Conservation (phyloP, 2,113 vertebrate genomes). For the Corvus moneduloides region DNA sequence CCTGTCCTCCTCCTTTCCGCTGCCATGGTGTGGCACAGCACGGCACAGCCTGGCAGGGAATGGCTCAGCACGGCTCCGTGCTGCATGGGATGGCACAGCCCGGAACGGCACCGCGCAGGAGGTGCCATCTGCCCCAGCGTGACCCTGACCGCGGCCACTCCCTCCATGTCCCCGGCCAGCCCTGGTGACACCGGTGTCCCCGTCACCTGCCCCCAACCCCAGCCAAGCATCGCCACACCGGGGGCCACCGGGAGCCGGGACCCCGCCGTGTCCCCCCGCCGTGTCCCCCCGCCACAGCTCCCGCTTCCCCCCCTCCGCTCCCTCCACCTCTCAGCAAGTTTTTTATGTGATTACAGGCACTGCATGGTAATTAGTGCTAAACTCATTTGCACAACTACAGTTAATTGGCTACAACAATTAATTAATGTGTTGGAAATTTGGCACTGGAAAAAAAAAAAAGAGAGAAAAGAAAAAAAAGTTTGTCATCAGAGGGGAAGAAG, state of each 20-base stretch:
- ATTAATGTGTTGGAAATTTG: conserved; percentile 99
- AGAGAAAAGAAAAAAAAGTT: conserved; percentile 68
- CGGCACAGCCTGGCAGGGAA: not conserved
- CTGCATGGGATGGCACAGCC: rapidly evolving
- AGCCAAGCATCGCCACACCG: not conserved
- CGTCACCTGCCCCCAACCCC: not conserved
- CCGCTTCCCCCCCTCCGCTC: not conserved
- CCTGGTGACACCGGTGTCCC: not conserved
- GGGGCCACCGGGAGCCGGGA: not conserved
- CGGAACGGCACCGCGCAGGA: rapidly evolving
- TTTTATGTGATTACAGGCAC: conserved; percentile 85
- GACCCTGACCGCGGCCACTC: not conserved
- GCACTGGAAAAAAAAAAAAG: conserved; percentile 79
- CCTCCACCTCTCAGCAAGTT: conserved; percentile 79
- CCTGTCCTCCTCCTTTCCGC: not conserved
- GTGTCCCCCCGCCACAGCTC: not conserved
- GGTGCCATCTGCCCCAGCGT: not conserved
- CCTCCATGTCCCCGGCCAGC: not conserved
- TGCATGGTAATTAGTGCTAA: conserved; percentile 98
- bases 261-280: not conserved
- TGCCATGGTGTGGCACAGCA: rapidly evolving
- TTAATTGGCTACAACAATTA: conserved; percentile 99
- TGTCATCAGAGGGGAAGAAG: conserved; percentile 68
- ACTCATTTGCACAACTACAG: conserved; percentile 98
- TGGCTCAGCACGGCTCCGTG: not conserved